phyloP scores from a whole-genome alignment of 1,140 invertebrate species.

The Aphaenogaster floridana region DNA sequence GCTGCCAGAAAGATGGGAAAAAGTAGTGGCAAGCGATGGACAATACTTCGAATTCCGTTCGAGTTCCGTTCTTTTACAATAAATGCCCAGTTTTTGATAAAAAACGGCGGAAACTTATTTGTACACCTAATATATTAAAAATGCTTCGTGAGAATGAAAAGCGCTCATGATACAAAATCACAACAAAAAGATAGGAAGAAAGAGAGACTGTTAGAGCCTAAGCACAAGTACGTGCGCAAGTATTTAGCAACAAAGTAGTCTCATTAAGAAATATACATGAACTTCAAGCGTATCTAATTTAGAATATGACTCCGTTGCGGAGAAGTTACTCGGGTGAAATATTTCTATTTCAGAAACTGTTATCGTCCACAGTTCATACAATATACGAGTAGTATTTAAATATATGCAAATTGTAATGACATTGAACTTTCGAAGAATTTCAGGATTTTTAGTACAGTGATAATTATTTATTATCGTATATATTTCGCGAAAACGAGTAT shows the following conservation, averaged over 20 bases:
- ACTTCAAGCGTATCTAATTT: background rate
- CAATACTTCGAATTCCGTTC: too few relatives aligned
- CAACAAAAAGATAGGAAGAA: background rate
- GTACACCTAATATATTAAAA: too few relatives aligned
- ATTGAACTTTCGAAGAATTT: background rate
- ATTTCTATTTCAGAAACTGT: slow-evolving; percentile 1
- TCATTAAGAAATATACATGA: background rate
- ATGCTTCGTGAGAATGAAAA: background rate
- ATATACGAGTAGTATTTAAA: slow-evolving; percentile 21
- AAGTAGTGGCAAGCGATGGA: too few relatives aligned
- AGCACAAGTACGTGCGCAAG: background rate
- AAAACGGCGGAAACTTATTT: too few relatives aligned
- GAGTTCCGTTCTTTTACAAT: too few relatives aligned
- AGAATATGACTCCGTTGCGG: background rate
- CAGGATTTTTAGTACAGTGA: background rate
- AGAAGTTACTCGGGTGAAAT: background rate
- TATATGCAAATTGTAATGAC: slow-evolving; percentile 7
- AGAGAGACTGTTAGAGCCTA: background rate
- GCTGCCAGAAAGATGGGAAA: too few relatives aligned
- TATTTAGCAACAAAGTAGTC: background rate
- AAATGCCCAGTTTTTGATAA: too few relatives aligned
- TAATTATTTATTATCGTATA: slow-evolving; percentile 15
- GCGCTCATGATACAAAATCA: background rate
- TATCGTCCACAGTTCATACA: background rate
- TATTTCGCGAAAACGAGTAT: slow-evolving; percentile 15